Conservation (phyloP, 2,113 vertebrate genomes). For the Stigmatopora nigra region DNA sequence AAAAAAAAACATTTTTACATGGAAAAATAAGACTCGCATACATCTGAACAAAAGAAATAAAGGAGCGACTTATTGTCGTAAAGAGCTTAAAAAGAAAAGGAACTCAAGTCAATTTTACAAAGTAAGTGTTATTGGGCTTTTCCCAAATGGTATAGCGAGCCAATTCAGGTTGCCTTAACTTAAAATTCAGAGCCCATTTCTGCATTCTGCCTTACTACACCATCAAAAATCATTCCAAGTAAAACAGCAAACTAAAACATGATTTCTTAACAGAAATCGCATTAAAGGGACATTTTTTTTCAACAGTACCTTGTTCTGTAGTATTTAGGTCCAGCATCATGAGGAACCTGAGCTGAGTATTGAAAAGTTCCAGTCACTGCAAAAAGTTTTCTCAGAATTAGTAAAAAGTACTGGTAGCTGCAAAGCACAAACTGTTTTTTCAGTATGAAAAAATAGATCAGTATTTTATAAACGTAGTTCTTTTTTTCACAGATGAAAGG, state of each 20-base stretch:
- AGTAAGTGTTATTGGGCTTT: not conserved
- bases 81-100: not conserved
- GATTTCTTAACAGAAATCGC: not conserved
- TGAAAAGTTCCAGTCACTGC: conserved; percentile 44
- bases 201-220: not conserved
- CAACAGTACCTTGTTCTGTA: conserved; percentile 9
- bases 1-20: conserved; percentile 31
- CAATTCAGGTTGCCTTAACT: not conserved
- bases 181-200: not conserved
- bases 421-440: conserved; percentile 17
- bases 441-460: conserved; percentile 59
- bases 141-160: not conserved
- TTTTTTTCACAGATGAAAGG: conserved; percentile 16
- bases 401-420: conserved; percentile 35
- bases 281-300: conserved; percentile 34
- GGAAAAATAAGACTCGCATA: conserved; percentile 51
- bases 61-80: not conserved
- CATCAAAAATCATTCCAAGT: not conserved
- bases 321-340: conserved; percentile 43
- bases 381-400: conserved; percentile 5
- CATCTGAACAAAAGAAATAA: conserved; percentile 15
- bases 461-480: conserved; percentile 47
- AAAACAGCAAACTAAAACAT: not conserved
- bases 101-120: not conserved
- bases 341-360: conserved; percentile 52